Percentiles rank a stretch among this genome's conserved stretches.
phyloP scores from a whole-genome alignment of 2,113 vertebrate genomes.

The Alectura lathami region DNA sequence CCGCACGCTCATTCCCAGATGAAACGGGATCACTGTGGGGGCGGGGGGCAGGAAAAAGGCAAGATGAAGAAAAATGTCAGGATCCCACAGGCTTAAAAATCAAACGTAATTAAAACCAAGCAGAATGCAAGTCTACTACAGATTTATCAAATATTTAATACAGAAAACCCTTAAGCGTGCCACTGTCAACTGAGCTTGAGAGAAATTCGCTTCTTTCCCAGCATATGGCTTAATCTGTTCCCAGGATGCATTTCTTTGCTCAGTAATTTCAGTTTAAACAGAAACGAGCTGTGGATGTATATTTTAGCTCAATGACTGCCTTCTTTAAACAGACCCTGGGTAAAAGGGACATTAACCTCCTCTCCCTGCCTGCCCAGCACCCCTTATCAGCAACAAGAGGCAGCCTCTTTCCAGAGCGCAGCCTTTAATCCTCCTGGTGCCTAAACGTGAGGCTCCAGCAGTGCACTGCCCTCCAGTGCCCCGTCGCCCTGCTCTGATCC shows the following conservation, averaged over 20 bases:
- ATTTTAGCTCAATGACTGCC: neutral
- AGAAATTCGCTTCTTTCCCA: neutral
- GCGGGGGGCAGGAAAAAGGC: neutral
- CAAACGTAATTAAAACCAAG: neutral
- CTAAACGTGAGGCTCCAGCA: neutral
- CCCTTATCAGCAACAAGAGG: neutral
- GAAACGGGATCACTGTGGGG: neutral
- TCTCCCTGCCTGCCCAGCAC: neutral
- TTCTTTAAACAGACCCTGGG: conserved; percentile 19
- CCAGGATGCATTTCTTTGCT: conserved; percentile 28
- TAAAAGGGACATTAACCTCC: conserved; percentile 23
- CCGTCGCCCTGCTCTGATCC: neutral
- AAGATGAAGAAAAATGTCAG: neutral
- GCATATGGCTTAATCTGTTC: neutral
- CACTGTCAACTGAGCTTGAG: neutral
- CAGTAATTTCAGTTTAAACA: conserved; percentile 49
- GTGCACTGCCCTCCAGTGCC: neutral
- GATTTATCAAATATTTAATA: conserved; percentile 42
- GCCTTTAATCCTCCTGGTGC: conserved; percentile 30
- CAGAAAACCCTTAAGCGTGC: neutral
- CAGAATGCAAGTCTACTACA: conserved; percentile 12
- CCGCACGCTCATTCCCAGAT: neutral
- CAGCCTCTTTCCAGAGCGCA: neutral
- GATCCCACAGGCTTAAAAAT: conserved; percentile 29
- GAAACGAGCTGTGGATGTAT: neutral